Evolutionary conservation across 2,113 vertebrate genomes (phyloP).

Genomic region (Eudyptes chrysolophus): DNA sequence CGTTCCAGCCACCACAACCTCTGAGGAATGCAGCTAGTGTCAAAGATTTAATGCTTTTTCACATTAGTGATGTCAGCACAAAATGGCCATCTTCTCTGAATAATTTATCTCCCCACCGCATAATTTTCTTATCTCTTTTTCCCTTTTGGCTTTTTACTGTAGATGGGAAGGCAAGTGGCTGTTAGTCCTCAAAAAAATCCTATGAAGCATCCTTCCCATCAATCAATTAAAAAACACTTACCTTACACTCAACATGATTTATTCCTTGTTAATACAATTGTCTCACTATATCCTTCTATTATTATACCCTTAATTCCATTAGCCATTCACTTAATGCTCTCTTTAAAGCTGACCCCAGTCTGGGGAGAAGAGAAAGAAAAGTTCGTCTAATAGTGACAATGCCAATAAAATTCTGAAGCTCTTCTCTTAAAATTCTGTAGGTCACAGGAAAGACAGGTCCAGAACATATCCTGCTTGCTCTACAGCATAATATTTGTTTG

Average conservation of each 20-base stretch:
- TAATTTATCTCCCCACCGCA: conserved; percentile 90
- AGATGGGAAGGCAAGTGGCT: conserved; percentile 89
- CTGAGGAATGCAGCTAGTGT: conserved; percentile 73
- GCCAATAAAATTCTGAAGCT: conserved; percentile 80
- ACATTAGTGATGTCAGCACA: conserved; percentile 99
- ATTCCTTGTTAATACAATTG: conserved; percentile 99
- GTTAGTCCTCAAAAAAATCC: conserved; percentile 87
- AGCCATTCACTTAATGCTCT: conserved; percentile 94
- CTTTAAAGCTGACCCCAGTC: conserved; percentile 91
- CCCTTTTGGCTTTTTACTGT: conserved; percentile 86
- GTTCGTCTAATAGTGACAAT: conserved; percentile 80
- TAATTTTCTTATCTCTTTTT: conserved; percentile 91
- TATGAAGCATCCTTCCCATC: conserved; percentile 93
- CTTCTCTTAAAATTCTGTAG: conserved; percentile 87
- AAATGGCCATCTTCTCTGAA: conserved; percentile 97
- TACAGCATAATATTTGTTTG: conserved; percentile 30
- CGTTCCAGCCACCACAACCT: conserved; percentile 63
- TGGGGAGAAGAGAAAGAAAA: conserved; percentile 78
- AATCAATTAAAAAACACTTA: conserved; percentile 99
- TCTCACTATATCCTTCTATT: conserved; percentile 99
- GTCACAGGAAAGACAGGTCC: conserved; percentile 78
- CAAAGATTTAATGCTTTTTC: conserved; percentile 98
- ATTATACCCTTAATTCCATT: conserved; percentile 99
- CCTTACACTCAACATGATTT: conserved; percentile 99
- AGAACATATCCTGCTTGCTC: conserved; percentile 48